phyloP scores from a whole-genome alignment of 2,113 vertebrate genomes.

The Chinchilla lanigera region DNA sequence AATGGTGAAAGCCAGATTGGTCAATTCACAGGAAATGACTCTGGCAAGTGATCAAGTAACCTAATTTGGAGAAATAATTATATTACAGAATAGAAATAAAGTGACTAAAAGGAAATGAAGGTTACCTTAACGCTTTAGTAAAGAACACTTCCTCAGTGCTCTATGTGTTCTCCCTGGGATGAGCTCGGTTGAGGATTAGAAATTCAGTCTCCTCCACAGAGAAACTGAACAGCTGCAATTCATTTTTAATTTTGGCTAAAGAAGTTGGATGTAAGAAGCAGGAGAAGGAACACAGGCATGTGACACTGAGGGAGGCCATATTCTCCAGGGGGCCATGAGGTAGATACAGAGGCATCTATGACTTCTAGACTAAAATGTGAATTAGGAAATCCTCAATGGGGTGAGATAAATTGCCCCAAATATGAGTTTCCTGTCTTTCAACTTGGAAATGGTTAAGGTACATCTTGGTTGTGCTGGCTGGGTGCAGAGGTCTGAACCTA shows the following conservation, averaged over 20 bases:
- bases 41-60: constrained; percentile 20
- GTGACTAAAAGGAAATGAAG: constrained; percentile 61
- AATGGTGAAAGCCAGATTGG: constrained; percentile 35
- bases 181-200: constrained; percentile 61
- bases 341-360: constrained; percentile 40
- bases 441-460: background rate
- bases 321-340: background rate
- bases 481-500: background rate
- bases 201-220: background rate
- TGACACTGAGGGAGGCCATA: constrained; percentile 50
- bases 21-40: constrained; percentile 41
- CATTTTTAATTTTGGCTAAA: constrained; percentile 75
- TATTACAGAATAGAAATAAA: constrained; percentile 20
- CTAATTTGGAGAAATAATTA: constrained; percentile 45
- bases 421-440: constrained; percentile 4
- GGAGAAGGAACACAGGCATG: constrained; percentile 62
- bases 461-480: background rate
- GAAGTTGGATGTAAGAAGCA: constrained; percentile 56
- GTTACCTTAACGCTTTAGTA: background rate
- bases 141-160: background rate
- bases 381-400: background rate
- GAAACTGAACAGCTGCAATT: constrained; percentile 59
- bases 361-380: background rate
- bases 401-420: background rate
- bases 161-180: rapidly evolving